Base-by-base conservation (phyloP, 2,797 vertebrate species). In the Eulemur mongoz region DNA sequence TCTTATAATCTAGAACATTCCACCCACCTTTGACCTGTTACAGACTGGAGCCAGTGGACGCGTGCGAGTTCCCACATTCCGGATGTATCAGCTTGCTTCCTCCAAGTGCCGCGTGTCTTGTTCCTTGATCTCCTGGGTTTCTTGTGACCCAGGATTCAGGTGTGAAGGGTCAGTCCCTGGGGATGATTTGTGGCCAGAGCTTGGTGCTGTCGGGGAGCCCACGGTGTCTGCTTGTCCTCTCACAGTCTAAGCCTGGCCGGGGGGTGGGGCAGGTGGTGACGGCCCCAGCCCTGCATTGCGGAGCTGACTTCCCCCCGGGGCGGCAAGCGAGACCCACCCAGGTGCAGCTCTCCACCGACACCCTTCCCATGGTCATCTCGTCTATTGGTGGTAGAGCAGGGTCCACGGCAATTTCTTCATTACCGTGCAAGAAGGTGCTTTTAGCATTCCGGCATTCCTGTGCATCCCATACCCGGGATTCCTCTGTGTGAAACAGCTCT, bases 241-340 rank as follows among this genome's bases (percentile, higher is more conserved):
- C 43, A 18, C 12, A 12, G 92, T 6, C 38, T 9, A 23, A 30
- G 50, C 27, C 73, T 23, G 7, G 4, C 30, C 3, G 17, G 63
- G 1, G 40, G 40, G 40, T 40, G 61, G 22, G 63, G 7, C 32
- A 65, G 63, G 63, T 18, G 30, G 63, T 8, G 32, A n/a, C 30
- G n/a, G 61, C 61, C 61, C 13, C 5, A 1, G 14, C 5, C 40
- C 45, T 1, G 20, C 13, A 6, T 14, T 7, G 85, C 8, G 25
- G 61, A 67, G n/a, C 0, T 5, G n/a, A 17, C 38, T 9, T 14
- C 32, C 23, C 27, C 27, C 18, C 0, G 0, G 0, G 48, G 30
- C 48, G 4, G 79, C 52, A 9, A 7, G 9, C 7, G 0, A 23
- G 1, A 17, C 82, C 35, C 22, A 9, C 67, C n/a, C 4, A 5